Base-by-base conservation (phyloP, 1,140 invertebrate genomes). In the Drosophila kikkawai region DNA sequence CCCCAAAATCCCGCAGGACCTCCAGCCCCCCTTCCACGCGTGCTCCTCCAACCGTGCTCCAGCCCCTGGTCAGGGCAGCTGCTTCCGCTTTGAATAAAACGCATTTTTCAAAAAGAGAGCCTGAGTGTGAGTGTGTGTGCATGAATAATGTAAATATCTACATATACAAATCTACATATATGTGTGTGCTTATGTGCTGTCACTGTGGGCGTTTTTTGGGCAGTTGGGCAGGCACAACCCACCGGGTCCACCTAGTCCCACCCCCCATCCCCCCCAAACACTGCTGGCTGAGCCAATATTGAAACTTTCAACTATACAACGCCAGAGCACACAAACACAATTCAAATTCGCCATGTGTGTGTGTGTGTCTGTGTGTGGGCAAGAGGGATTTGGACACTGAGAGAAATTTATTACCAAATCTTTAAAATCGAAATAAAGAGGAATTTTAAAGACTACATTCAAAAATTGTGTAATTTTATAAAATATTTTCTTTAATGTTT, bases 251-350 rank as follows among this genome's bases (percentile, higher is more conserved):
- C 29, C 32, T 50, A 45, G 15, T 41, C n/a, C 17, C 41, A 55
- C 34, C 6, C 26, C 6, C 45, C 4, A 5, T 29, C 12, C 32
- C n/a, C 34, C n/a, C 7, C 48, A 26, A 19, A 37, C n/a, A 17
- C 32, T 19, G 13, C 29, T 26, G 37, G 29, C 80, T 73, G 59
- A 77, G 68, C 68, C 83, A 88, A 88, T 87, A 87, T 87, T 83
- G 83, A 87, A 87, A 87, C 83, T 88, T 87, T 87, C 84, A 87
- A 88, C 83, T 87, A 87, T 63, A 86, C 68, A 78, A 71, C 45
- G 60, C 36, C 32, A 39, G 66, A 51, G 63, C 67, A 77, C 64
- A 63, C 56, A 70, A 41, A 50, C 32, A 65, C 82, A 64, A 69
- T 71, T 79, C 44, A 79, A 79, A 79, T 79, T 71, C 37, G 15